Evolutionary conservation across 2,797 vertebrate species (phyloP).

Genomic region (Tenualosa thibaudeaui): DNA sequence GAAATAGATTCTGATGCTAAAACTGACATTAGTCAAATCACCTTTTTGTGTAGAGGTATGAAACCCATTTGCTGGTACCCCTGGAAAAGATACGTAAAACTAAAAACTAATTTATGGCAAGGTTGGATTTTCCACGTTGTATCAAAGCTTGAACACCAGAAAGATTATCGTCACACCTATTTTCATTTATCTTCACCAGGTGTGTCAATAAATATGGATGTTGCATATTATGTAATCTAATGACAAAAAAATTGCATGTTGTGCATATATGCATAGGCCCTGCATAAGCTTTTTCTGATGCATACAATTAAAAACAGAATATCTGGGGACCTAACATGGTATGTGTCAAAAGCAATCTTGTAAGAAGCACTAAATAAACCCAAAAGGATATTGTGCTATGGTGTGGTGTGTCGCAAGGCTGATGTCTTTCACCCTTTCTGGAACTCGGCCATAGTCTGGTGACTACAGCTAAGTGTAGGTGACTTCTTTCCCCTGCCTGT

Average conservation of each 20-base stretch:
- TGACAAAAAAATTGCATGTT: not conserved
- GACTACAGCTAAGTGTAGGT: conserved; percentile 56
- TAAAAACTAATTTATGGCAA: no score
- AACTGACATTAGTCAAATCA: not conserved
- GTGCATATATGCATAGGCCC: not conserved
- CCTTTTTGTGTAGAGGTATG: no score
- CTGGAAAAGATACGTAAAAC: no score
- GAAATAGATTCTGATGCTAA: not conserved
- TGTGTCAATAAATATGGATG: no score
- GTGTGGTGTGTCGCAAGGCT: conserved; percentile 58
- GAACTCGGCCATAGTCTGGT: conserved; percentile 33
- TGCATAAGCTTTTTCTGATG: not conserved
- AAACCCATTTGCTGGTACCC: no score
- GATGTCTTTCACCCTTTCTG: conserved; percentile 30
- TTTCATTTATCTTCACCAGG: no score
- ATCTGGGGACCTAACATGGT: not conserved
- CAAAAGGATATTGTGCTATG: not conserved
- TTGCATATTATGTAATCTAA: not conserved
- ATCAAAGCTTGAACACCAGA: no score
- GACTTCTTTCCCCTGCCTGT: conserved; percentile 58
- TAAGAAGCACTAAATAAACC: not conserved
- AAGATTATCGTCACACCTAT: no score
- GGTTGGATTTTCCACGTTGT: no score
- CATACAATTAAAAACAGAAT: not conserved
- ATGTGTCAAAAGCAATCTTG: conserved; percentile 1